Evolutionary conservation across 2,797 vertebrate species (phyloP), one percentile per base, ranked within the genome.

Genomic region (Chelmon rostratus): DNA sequence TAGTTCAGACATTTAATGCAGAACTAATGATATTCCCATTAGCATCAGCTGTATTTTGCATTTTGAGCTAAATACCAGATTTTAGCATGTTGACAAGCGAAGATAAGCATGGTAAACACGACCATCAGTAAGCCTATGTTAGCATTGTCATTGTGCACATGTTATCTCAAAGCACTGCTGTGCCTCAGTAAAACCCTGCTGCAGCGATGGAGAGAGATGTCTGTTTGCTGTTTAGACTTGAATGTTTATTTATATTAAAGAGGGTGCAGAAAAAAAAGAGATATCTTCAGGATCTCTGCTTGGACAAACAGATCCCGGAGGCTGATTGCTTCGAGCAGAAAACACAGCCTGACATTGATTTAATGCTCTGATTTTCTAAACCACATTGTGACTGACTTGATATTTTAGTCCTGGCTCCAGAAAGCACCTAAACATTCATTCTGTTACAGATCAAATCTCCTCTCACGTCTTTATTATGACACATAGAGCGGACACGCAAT

Each of bases 301-400:
- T 49, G 28, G 47, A 18, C 67, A 28, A 18, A 47, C 0, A 0
- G 18, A 70, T 49, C 38, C 40, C 37, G 38, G 38, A 73, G 54
- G 76, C 28, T 65, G 5, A 31, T 12, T 58, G 38, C 23, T 66
- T 62, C 12, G 11, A 73, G 49, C 44, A 44, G 16, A 63, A 70
- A 61, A 66, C 10, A 31, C 15, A 47, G 37, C 8, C 49, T 72
- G 47, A 68, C 63, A 69, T 35, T 79, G 68, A 76, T 76, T 63
- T 47, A 71, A 76, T 69, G 75, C 8, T 1, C 18, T 13, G 23
- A 28, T 68, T 67, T 53, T 67, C 40, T 8, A 25, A 58, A 76
- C 9, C 46, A 19, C 21, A 50, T 74, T 69, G 50, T 72, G n/a
- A 44, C 70, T 58, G n/a, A 69, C 6, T 42, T 38, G 19, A 61